Evolutionary conservation across 2,797 vertebrate species (phyloP), one percentile per base, ranked within the genome.

Genomic region (Malurus splendens): DNA sequence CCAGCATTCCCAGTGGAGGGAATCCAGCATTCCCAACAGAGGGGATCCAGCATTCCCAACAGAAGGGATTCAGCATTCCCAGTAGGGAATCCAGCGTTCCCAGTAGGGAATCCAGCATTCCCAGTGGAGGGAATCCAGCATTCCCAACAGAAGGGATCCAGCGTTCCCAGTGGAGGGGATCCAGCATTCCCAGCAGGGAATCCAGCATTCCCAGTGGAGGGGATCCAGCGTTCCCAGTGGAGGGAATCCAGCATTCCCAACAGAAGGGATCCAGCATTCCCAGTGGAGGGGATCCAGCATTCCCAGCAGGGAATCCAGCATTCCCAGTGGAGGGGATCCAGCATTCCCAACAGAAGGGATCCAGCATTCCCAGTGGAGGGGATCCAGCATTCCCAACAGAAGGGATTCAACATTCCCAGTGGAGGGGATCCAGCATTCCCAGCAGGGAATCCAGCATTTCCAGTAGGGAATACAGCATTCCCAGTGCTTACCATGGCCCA

Each of bases 401-500:
- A 18, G 41, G 41, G 15, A 18, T 41, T 1, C 36, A 39, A 8
- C 56, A 14, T 13, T 28, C 56, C 25, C 56, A 39, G 2, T 2
- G 36, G 6, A 59, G 8, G 12, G 18, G 20, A 7, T 6, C 3
- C 38, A 59, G 18, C 36, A 14, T 19, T 39, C 27, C 25, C 56
- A 14, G 3, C 1, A 59, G 12, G 12, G 18, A 59, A 7, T 4
- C 2, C 38, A 59, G 18, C 36, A 7, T 19, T 39, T 18, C 25
- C 56, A 14, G 3, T 4, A 64, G 12, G 42, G n/a, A 47, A 20
- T 1, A 0, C 14, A 66, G 47, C 12, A 1, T 12, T 19, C 4
- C 28, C 44, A 11, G 12, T 4, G 44, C 98, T 96, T 80, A 99
- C 99, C 98, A 98, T 98, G 33, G 98, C 97, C 98, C 99, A 99